Evolutionary conservation across 2,888 invertebrate species (phyloP).

Genomic region (Tuta absoluta): DNA sequence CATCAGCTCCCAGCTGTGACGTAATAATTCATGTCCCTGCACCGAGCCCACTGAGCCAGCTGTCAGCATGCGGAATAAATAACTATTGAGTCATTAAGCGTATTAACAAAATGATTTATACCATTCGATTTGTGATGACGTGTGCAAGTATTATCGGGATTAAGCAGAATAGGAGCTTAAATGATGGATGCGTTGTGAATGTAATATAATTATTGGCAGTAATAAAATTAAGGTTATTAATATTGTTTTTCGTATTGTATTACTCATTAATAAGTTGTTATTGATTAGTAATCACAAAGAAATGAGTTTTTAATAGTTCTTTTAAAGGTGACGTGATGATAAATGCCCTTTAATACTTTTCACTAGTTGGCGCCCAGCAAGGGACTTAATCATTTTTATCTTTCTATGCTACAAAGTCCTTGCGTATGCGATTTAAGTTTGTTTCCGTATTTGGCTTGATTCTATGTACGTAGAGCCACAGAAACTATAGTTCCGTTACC

Average conservation of each 20-base stretch:
- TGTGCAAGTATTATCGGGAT: conserved; percentile 11
- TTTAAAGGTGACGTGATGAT: background rate
- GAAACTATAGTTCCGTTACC: background rate
- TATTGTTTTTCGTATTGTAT: background rate
- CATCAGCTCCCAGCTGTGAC: conserved; percentile 6
- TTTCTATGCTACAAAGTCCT: too few species aligned
- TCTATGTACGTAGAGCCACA: background rate
- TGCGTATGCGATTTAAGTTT: too few species aligned
- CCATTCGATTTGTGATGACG: conserved; percentile 2
- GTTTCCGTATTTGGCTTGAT: too few species aligned
- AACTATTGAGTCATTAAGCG: conserved; percentile 21
- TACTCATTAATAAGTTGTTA: background rate
- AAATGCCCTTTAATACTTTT: background rate
- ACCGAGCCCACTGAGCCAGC: background rate
- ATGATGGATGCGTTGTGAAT: conserved; percentile 12
- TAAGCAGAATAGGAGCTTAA: background rate
- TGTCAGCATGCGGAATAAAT: conserved; percentile 19
- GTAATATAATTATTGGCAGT: background rate
- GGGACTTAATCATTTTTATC: too few species aligned
- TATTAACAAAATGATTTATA: conserved; percentile 19
- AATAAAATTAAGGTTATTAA: background rate
- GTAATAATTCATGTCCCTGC: conserved; percentile 17
- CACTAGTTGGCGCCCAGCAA: too few species aligned
- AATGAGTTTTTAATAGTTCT: too few species aligned
- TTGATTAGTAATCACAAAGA: background rate